Evolutionary conservation across 2,113 vertebrate genomes (phyloP), one percentile per base, ranked within the genome.

Genomic region (Zosterops lateralis): DNA sequence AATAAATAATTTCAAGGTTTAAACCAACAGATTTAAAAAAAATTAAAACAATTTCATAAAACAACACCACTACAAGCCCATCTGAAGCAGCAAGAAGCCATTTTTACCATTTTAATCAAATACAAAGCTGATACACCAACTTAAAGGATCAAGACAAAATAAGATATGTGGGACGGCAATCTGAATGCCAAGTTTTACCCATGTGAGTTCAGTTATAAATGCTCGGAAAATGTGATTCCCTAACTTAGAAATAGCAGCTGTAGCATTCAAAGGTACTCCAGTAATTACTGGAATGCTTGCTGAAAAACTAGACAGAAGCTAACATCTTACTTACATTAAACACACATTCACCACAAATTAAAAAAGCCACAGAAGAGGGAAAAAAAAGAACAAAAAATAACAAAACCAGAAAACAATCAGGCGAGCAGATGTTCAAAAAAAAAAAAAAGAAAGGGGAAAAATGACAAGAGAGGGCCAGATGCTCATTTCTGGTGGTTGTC

Each of bases 291-390:
- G 93, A 96, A 94, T 88, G 78, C 83, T 78, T 18, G 56, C 79
- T 89, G 76, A 94, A 95, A 95, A 93, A 91, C 74, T 74, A 95
- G 89, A 94, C 95, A 95, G 94, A 96, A 92, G 95, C 84, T 95
- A 94, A 92, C 87, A 96, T 96, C 96, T 96, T 96, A 90, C 95
- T 96, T 96, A 95, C 88, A 96, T 96, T 96, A 96, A 93, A 91
- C 61, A 93, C 81, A 64, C 64, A 92, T 97, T 92, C 61, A 80
- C 87, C 76, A 6, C 80, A 96, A 95, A 97, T 96, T 94, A 95
- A 96, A 92, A 96, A 90, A 94, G 89, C 92, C 95, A 94, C 81
- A 84, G 77, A 12, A 72, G 73, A 86, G 61, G 12, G 51, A 16
- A 54, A 58, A 34, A 29, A 36, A 24, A 20, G 3, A 47, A 47